Conservation (phyloP, 2,888 invertebrate species). For the Archips xylosteana region DNA sequence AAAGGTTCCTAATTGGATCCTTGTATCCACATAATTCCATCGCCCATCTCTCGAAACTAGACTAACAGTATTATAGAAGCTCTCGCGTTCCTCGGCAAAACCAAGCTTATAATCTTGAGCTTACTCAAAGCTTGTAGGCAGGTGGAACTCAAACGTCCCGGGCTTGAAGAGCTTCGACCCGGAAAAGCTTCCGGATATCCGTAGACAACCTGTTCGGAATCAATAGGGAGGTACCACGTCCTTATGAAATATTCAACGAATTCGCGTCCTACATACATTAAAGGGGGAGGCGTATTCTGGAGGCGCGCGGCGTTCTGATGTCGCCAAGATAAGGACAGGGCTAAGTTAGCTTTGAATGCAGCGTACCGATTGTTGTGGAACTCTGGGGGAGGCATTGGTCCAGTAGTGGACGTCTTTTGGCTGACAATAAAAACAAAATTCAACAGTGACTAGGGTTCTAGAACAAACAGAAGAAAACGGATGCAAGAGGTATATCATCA, state of each 20-base stretch:
- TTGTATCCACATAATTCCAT: not conserved
- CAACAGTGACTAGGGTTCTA: no score
- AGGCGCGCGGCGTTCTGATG: not conserved
- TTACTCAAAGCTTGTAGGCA: slow-evolving; percentile 12
- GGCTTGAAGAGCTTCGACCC: slow-evolving; percentile 46
- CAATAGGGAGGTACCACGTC: slow-evolving; percentile 57
- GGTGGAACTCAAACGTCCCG: slow-evolving; percentile 15
- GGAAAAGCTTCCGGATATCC: slow-evolving; percentile 52
- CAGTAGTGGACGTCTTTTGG: no score
- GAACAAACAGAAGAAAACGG: no score
- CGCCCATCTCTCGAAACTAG: not conserved
- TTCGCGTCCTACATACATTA: slow-evolving; percentile 43
- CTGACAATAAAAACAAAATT: no score
- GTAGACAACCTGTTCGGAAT: slow-evolving; percentile 53
- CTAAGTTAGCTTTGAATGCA: no score
- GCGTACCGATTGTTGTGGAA: no score
- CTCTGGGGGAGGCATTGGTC: no score
- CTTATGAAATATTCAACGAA: slow-evolving; percentile 59
- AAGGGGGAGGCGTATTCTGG: not conserved
- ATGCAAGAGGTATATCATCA: no score
- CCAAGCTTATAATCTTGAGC: slow-evolving; percentile 22
- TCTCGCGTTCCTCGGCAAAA: slow-evolving; percentile 1
- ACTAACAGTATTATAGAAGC: slow-evolving; percentile 5
- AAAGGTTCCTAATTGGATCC: no score
- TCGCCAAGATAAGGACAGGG: not conserved